Evolutionary conservation across 1,140 invertebrate genomes (phyloP).

Genomic region (Muscidifurax raptorellus): DNA sequence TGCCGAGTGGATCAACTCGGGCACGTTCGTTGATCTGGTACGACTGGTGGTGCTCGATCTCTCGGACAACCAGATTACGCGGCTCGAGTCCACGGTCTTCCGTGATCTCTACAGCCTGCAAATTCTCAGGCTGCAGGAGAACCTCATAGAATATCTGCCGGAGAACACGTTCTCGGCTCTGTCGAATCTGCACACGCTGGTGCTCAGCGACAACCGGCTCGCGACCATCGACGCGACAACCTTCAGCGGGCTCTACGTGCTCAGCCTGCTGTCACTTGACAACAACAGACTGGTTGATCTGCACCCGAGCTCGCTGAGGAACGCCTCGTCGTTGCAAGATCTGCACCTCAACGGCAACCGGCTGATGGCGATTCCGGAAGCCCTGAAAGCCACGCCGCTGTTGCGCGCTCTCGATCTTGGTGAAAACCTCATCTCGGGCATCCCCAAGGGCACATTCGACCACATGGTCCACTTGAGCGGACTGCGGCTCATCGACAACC

Average conservation of each 20-base stretch:
- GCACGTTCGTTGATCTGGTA: constrained; percentile 89
- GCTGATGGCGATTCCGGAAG: constrained; percentile 87
- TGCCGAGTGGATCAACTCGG: constrained; percentile 90
- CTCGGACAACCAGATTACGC: constrained; percentile 86
- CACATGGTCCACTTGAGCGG: constrained; percentile 88
- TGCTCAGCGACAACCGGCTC: constrained; percentile 90
- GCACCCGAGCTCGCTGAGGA: constrained; percentile 87
- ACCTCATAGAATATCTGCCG: constrained; percentile 86
- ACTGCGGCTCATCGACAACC: constrained; percentile 90
- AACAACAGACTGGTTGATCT: constrained; percentile 88
- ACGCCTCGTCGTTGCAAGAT: constrained; percentile 89
- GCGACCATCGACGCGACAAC: constrained; percentile 85
- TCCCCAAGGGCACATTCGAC: constrained; percentile 88
- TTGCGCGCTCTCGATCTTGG: constrained; percentile 91
- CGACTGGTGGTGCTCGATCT: constrained; percentile 88
- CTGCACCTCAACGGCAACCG: constrained; percentile 93
- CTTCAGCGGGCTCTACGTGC: constrained; percentile 85
- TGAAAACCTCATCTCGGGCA: constrained; percentile 90
- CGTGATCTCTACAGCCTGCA: constrained; percentile 88
- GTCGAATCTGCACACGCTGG: constrained; percentile 88
- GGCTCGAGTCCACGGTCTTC: constrained; percentile 87
- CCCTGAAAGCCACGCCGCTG: constrained; percentile 86
- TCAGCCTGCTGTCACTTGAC: constrained; percentile 88
- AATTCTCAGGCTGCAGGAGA: constrained; percentile 88
- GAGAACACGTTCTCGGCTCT: constrained; percentile 89